Evolutionary conservation across 2,888 invertebrate species (phyloP).

Genomic region (Acronicta leporina): DNA sequence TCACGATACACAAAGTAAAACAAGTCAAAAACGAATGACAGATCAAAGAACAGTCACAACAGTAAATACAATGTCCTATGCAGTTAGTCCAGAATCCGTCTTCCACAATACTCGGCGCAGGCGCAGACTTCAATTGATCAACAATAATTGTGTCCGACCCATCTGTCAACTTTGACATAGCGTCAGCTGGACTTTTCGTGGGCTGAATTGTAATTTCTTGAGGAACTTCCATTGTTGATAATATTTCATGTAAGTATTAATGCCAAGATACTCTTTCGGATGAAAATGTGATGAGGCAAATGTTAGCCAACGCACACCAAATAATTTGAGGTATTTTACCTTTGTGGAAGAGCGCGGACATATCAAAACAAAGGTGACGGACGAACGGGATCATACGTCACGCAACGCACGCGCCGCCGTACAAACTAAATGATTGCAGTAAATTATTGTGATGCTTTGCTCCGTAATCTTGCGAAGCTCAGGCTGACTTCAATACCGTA

Average conservation of each 20-base stretch:
- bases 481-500: background rate
- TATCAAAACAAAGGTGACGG: background rate
- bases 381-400: background rate
- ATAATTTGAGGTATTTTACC: background rate
- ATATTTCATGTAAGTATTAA: background rate
- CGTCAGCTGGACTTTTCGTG: background rate
- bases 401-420: constrained; percentile 14
- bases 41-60: constrained; percentile 34
- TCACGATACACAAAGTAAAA: constrained; percentile 21
- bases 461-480: background rate
- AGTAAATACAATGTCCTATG: constrained; percentile 32
- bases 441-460: background rate
- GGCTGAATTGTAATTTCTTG: background rate
- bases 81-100: constrained; percentile 5
- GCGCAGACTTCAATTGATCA: background rate
- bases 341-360: background rate
- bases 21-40: constrained; percentile 27
- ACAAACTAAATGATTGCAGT: constrained; percentile 14
- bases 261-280: background rate
- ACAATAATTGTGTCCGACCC: background rate
- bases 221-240: background rate
- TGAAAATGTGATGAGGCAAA: background rate
- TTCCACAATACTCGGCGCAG: background rate
- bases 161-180: background rate
- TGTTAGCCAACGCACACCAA: background rate